Base-by-base conservation (phyloP, 2,113 vertebrate genomes). In the Pavo muticus region DNA sequence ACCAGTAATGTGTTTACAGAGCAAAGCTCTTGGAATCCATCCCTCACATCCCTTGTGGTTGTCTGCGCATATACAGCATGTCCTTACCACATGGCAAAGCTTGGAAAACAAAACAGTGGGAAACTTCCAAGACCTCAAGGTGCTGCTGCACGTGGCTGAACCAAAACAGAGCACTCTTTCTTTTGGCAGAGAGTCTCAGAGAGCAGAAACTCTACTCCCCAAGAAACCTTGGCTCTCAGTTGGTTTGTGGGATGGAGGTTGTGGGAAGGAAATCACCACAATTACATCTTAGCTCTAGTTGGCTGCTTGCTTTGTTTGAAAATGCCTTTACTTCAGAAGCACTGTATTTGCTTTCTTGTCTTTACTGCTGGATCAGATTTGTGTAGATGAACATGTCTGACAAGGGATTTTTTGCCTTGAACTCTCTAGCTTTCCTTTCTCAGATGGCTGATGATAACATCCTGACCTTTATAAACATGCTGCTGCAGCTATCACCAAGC, bases 401-500 rank as follows among this genome's bases (percentile, higher is more conserved):
- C 35, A 80, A 42, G 4, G 21, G 23, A 40, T 60, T 71, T 21
- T 87, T 87, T 93, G 52, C 47, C 69, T 70, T 80, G 30, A 84
- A 69, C 76, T 80, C 35, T 77, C 88, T 61, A 72, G 17, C 76
- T 87, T 87, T 84, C 11, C 44, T 19, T 85, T 73, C 84, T 78
- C 42, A 45, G 40, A 79, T 68, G 42, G 52, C 47, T 85, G 50
- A 40, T 79, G 79, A 45, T 54, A 87, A 56, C 40, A 81, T 60
- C n/a, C 47, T 73, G 90, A 87, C 52, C 77, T 68, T 95, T 95
- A 90, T 84, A 96, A 95, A 68, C 8, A 29, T 2, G 4, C 59
- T 73, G 64, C 80, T 92, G 52, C 88, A 86, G 80, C 90, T 96
- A 63, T 73, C 73, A 81, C 85, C 68, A 82, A 74, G 65, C 37